Evolutionary conservation across 2,888 invertebrate genomes (phyloP).

Genomic region (Furcula furcula): DNA sequence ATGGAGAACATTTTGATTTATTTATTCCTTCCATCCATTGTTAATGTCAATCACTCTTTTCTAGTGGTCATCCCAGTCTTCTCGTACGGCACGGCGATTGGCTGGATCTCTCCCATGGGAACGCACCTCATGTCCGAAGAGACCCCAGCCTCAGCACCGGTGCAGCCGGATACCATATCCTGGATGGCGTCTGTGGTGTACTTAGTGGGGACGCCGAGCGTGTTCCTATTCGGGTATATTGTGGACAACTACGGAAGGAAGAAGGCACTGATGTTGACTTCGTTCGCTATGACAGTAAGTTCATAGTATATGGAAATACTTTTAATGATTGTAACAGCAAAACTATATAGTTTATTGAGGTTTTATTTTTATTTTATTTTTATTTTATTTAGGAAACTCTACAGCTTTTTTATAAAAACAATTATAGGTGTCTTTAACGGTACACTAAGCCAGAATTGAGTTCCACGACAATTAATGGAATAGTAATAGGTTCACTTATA

Average conservation of each 20-base stretch:
- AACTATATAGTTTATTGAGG: too few relatives aligned
- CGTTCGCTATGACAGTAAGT: constrained; percentile 68
- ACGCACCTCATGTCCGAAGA: constrained; percentile 69
- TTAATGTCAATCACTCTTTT: constrained; percentile 15
- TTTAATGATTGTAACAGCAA: too few relatives aligned
- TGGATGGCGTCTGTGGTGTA: constrained; percentile 82
- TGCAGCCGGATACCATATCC: constrained; percentile 72
- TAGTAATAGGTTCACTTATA: too few relatives aligned
- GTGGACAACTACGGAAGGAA: constrained; percentile 80
- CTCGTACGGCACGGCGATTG: constrained; percentile 77
- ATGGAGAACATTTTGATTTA: background rate
- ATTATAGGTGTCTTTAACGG: too few relatives aligned
- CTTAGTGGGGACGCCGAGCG: constrained; percentile 77
- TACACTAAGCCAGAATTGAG: too few relatives aligned
- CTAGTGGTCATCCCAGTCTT: constrained; percentile 80
- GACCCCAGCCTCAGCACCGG: constrained; percentile 60
- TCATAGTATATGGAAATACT: too few relatives aligned
- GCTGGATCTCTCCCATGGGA: constrained; percentile 82
- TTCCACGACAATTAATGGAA: too few relatives aligned
- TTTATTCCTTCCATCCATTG: background rate
- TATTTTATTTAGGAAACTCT: too few relatives aligned
- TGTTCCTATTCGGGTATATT: constrained; percentile 76
- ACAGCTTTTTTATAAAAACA: too few relatives aligned
- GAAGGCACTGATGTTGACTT: constrained; percentile 66
- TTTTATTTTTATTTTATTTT: too few relatives aligned